Base-by-base conservation (phyloP, 2,113 vertebrate species). In the Perognathus longimembris region DNA sequence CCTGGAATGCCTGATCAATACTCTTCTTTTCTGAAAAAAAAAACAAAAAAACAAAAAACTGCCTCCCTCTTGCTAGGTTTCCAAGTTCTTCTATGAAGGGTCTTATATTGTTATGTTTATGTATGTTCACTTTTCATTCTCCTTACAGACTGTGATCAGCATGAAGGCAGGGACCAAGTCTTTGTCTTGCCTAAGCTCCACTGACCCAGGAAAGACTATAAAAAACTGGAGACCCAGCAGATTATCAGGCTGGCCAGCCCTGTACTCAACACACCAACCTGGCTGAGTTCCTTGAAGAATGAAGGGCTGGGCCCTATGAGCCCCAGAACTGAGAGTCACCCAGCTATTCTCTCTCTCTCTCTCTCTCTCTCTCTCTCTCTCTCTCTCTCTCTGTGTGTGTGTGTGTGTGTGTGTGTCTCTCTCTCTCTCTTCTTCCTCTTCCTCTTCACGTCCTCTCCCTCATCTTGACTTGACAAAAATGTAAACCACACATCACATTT, bases 391-490 rank as follows among this genome's bases (percentile, higher is more conserved):
- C 36, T 12, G n/a, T n/a, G n/a, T n/a, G n/a, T n/a, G n/a, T n/a
- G n/a, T n/a, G n/a, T n/a, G n/a, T n/a, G n/a, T n/a, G n/a, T n/a
- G n/a, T n/a, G n/a, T n/a, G n/a, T 15, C 50, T 54, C 15, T 54
- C 50, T 54, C 50, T 18, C 17, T 54, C 4, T 5, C 59, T 64
- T 64, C 38, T 69, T 59, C 42, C 32, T 75, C 22, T 66, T 89
- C 69, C 28, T 90, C 36, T 12, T 78, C 40, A 73, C 85, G 61
- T 28, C 74, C 57, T 91, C 85, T 7, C 45, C 12, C 14, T 14
- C 30, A 24, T 82, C 40, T 90, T 90, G 4, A 66, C 22, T 83
- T 86, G 91, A 86, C 54, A 78, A 26, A 95, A 54, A 85, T 8
- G 70, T 50, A 93, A 75, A 85, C 91, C 32, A 82, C 70, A 71